Evolutionary conservation across 2,113 vertebrate genomes (phyloP), one percentile per base, ranked within the genome.

Genomic region (Heterocephalus glaber): DNA sequence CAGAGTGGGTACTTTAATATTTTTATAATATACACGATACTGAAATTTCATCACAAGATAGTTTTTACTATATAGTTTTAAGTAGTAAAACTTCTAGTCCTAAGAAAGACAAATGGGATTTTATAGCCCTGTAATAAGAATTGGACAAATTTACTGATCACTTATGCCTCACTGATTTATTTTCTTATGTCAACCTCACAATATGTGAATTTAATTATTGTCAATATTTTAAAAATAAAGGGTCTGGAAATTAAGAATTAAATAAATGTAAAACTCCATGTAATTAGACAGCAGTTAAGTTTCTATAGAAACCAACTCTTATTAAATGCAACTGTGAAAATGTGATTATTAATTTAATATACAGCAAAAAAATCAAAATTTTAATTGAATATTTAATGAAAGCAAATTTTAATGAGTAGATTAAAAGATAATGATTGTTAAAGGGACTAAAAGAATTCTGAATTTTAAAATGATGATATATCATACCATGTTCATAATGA

Each of bases 361-460:
- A 88, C 8, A 47, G 16, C 52, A 92, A 94, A 92, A 96, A 63
- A 2, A 95, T 65, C 49, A 54, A 93, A 38, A 79, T 70, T 79
- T 76, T 94, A 92, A 92, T 56, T 56, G 49, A 16, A n/a, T 70
- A 38, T 94, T 93, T 74, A 74, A 90, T 94, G 76, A 88, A 79
- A 84, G 17, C 2, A 54, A 82, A 41, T 86, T 80, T 35, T 63
- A 72, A 88, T 5, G 47, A 52, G 11, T 65, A 79, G 26, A 60
- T 66, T 66, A 77, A 85, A 1, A 91, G 26, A 66, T 60, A 95
- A 85, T 88, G 33, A 76, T 70, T 20, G 24, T 20, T 76, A 87
- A 83, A 52, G 8, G 5, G 12, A 56, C 3, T 19, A 84, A 84
- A 60, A 28, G 26, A 28, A 84, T 84, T 74, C 9, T 70, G 6